A percentile compares a stretch with the other conserved stretches of the same genome.
phyloP scores from a whole-genome alignment of 1,140 invertebrate genomes.

The Aphidius gifuensis region DNA sequence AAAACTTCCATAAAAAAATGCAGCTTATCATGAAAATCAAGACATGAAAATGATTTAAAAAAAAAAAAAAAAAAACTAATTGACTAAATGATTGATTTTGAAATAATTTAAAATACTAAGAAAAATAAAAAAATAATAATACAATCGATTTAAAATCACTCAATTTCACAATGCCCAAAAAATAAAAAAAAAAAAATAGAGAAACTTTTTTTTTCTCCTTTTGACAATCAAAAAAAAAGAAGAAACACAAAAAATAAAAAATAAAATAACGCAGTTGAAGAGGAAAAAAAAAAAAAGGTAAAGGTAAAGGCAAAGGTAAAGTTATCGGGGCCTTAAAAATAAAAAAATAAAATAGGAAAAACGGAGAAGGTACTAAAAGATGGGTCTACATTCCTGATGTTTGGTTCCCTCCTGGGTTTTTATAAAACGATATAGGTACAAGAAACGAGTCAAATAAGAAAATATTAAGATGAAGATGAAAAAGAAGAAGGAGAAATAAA shows the following conservation, averaged over 20 bases:
- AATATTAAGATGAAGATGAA: too few relatives aligned
- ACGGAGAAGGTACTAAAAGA: slow-evolving; percentile 8
- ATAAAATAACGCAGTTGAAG: slow-evolving; percentile 35
- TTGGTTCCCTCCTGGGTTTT: slow-evolving; percentile 22
- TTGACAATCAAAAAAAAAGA: slow-evolving; percentile 20
- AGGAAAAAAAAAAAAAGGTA: slow-evolving; percentile 23
- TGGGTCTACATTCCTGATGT: slow-evolving; percentile 35
- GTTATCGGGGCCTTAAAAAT: slow-evolving; percentile 8
- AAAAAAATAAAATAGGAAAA: slow-evolving; percentile 13
- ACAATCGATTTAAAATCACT: too few relatives aligned
- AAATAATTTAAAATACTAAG: too few relatives aligned
- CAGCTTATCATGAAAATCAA: too few relatives aligned
- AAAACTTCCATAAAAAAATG: too few relatives aligned
- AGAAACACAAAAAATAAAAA: slow-evolving; percentile 33
- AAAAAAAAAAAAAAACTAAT: too few relatives aligned
- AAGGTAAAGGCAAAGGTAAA: slow-evolving; percentile 1
- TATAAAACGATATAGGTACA: neutral
- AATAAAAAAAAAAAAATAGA: slow-evolving; percentile 10
- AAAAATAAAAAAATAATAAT: too few relatives aligned
- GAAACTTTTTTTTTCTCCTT: slow-evolving; percentile 11
- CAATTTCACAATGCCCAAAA: too few relatives aligned
- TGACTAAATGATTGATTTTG: too few relatives aligned
- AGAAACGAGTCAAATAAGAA: neutral
- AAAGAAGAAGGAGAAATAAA: neutral
- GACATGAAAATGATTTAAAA: too few relatives aligned